A percentile compares a stretch with the other conserved stretches of the same genome.
These are phyloP conservation scores for Trichogramma evanescens DNA, from an alignment of 2,888 invertebrate genomes.

Conservation along the genomic window DNA sequence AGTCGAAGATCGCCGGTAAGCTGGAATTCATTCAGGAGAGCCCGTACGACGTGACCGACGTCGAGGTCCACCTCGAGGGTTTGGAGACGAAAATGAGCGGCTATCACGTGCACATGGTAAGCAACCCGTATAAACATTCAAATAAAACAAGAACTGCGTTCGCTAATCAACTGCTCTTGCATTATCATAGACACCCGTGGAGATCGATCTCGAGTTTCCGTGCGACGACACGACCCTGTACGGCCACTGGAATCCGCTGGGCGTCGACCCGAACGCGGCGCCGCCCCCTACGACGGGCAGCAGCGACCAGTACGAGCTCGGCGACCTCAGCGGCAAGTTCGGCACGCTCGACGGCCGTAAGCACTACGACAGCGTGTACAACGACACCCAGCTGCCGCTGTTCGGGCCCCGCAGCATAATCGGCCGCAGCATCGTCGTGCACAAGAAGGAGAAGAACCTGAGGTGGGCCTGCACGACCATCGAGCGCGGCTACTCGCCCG, in stretches of 20 bases:
- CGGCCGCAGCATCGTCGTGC: slow-evolving; percentile 80
- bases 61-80: slow-evolving; percentile 69
- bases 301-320: slow-evolving; percentile 79
- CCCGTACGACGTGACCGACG: slow-evolving; percentile 74
- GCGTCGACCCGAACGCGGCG: slow-evolving; percentile 57
- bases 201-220: slow-evolving; percentile 77
- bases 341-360: slow-evolving; percentile 65
- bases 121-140: neutral
- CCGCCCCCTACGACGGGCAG: slow-evolving; percentile 64
- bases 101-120: slow-evolving; percentile 78
- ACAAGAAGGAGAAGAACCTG: slow-evolving; percentile 56
- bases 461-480: slow-evolving; percentile 79
- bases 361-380: slow-evolving; percentile 56
- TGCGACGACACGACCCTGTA: slow-evolving; percentile 77
- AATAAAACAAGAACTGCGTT: no score
- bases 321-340: slow-evolving; percentile 80
- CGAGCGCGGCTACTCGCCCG: slow-evolving; percentile 80
- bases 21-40: slow-evolving; percentile 80
- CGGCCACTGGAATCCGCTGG: slow-evolving; percentile 80
- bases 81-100: slow-evolving; percentile 58
- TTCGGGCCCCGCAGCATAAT: slow-evolving; percentile 76
- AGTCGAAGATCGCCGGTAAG: slow-evolving; percentile 61
- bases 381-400: slow-evolving; percentile 75
- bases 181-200: slow-evolving; percentile 75
- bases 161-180: no score